Percentiles rank a stretch among this genome's conserved stretches.
Evolutionary conservation across 2,797 vertebrate genomes (phyloP).

Genomic region (Sciaenops ocellatus): DNA sequence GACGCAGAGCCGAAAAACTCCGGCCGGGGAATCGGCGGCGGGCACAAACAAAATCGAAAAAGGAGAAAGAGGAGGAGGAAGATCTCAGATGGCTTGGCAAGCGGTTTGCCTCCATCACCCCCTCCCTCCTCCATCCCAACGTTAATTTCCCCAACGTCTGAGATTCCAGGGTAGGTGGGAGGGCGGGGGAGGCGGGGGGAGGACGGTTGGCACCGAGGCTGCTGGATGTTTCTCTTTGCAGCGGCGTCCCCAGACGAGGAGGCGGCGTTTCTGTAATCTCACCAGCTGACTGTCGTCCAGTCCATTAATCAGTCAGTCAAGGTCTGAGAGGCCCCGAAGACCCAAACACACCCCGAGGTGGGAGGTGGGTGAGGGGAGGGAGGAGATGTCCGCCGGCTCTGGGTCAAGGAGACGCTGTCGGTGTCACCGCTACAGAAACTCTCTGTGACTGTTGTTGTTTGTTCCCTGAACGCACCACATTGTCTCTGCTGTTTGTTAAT

Average conservation of each 20-base stretch:
- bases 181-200: constrained; percentile 41
- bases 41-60: constrained; percentile 84
- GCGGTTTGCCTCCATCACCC: constrained; percentile 75
- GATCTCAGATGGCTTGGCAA: constrained; percentile 87
- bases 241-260: constrained; percentile 72
- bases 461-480: constrained; percentile 47
- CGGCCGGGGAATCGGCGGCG: constrained; percentile 80
- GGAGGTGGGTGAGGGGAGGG: neutral
- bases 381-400: constrained; percentile 51
- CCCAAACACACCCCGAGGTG: constrained; percentile 35
- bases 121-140: constrained; percentile 66
- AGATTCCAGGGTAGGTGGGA: constrained; percentile 78
- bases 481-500: constrained; percentile 17
- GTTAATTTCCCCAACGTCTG: constrained; percentile 87
- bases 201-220: constrained; percentile 70
- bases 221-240: constrained; percentile 78
- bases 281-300: constrained; percentile 83
- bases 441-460: constrained; percentile 32
- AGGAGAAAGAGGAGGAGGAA: constrained; percentile 71
- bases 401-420: constrained; percentile 76
- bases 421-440: constrained; percentile 37
- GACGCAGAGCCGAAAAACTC: constrained; percentile 81
- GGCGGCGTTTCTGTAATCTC: constrained; percentile 81
- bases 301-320: constrained; percentile 83
- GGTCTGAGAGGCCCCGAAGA: constrained; percentile 72